Base-by-base conservation (phyloP, 1,140 invertebrate species). In the Dinoponera quadriceps region DNA sequence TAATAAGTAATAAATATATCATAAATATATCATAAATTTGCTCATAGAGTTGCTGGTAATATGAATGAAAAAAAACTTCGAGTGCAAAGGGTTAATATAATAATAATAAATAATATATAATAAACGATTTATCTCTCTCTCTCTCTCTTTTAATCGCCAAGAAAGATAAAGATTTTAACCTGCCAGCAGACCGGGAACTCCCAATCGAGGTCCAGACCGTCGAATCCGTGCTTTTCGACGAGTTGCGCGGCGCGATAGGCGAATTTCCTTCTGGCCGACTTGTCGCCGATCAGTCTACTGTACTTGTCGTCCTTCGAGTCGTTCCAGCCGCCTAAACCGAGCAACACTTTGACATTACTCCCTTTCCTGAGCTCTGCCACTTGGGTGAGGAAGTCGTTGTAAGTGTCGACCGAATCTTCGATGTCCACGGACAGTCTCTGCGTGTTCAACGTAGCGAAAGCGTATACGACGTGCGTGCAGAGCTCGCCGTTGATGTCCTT, bases 121-220 rank as follows among this genome's bases (percentile, higher is more conserved):
- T n/a, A n/a, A n/a, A n/a, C n/a, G n/a, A n/a, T n/a, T n/a, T n/a
- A n/a, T n/a, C n/a, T n/a, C n/a, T n/a, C n/a, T n/a, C n/a, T n/a
- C n/a, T n/a, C n/a, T n/a, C n/a, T n/a, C n/a, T n/a, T n/a, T n/a
- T n/a, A n/a, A n/a, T n/a, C n/a, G n/a, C n/a, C n/a, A n/a, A n/a
- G n/a, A n/a, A n/a, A n/a, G n/a, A n/a, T n/a, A n/a, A n/a, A n/a
- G n/a, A n/a, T n/a, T n/a, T n/a, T n/a, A n/a, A 95, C 97, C 89
- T 98, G 97, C 98, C 97, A 98, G 89, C 98, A 99, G 49, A 96
- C 96, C 0, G 98, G 98, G 93, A 98, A 98, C 90, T 98, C 98
- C 98, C 98, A 99, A 87, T 98, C 97, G 1, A 98, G 88, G 85
- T 98, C 97, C 0, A 99, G 91, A 27, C 98, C 98, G 78, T 96